A percentile compares a stretch with the other conserved stretches of the same genome.
Evolutionary conservation across 2,888 invertebrate genomes (phyloP).

Genomic region (Caenorhabditis sinica): DNA sequence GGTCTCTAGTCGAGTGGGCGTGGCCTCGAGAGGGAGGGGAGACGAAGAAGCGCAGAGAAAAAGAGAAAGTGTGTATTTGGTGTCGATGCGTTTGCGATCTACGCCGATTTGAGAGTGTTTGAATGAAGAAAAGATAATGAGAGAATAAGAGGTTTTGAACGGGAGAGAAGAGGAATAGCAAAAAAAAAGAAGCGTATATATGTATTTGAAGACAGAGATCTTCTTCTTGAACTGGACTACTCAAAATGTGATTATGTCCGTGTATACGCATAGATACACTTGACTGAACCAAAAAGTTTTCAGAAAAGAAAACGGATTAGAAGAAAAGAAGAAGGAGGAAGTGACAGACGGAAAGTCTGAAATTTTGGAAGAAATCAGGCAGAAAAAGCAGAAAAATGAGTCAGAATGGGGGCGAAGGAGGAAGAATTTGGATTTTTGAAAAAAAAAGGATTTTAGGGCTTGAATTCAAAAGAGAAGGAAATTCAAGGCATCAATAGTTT

Average conservation of each 20-base stretch:
- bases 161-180: slow-evolving; percentile 6
- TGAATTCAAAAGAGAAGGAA: no score
- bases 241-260: slow-evolving; percentile 32
- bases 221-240: slow-evolving; percentile 30
- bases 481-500: no score
- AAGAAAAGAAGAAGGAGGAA: neutral
- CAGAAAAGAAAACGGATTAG: slow-evolving; percentile 24
- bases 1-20: slow-evolving; percentile 7
- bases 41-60: slow-evolving; percentile 7
- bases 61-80: slow-evolving; percentile 14
- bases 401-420: neutral
- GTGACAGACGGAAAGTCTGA: neutral
- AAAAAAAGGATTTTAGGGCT: neutral
- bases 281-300: slow-evolving; percentile 33
- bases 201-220: slow-evolving; percentile 31
- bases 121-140: neutral
- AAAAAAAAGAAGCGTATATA: neutral
- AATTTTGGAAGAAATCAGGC: neutral
- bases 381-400: neutral
- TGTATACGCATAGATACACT: slow-evolving; percentile 28
- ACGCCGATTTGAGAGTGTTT: slow-evolving; percentile 8
- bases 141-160: neutral
- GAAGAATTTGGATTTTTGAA: slow-evolving; percentile 1
- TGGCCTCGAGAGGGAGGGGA: neutral
- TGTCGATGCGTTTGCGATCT: slow-evolving; percentile 27